A percentile compares a stretch with the other conserved stretches of the same genome.
Conservation (phyloP, 2,797 vertebrate genomes). For the Rhinogobio ventralis region DNA sequence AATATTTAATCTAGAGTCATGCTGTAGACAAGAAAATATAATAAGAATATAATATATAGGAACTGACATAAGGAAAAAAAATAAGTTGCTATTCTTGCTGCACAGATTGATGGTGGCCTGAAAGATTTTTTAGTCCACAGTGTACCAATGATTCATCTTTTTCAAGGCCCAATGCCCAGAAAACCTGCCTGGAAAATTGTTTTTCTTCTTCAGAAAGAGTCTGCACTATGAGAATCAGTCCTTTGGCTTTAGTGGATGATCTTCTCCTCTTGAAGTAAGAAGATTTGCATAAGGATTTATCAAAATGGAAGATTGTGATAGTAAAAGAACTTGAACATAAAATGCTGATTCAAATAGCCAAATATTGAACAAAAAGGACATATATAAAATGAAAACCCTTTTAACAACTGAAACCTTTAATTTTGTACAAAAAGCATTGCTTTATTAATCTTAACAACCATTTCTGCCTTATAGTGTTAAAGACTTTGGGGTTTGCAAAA, state of each 20-base stretch:
- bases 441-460: neutral
- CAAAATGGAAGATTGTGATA: neutral
- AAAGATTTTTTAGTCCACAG: no score
- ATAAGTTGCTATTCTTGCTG: neutral
- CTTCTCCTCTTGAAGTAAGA: neutral
- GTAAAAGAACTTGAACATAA: neutral
- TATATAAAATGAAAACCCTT: neutral
- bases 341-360: neutral
- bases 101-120: neutral
- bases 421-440: neutral
- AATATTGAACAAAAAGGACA: neutral
- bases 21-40: neutral
- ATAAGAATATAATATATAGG: no score
- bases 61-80: neutral
- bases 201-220: neutral
- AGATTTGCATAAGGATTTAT: neutral
- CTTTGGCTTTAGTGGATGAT: neutral
- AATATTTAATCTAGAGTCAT: neutral
- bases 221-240: neutral
- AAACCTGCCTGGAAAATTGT: neutral
- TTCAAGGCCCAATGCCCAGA: neutral
- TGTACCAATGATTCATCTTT: neutral
- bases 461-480: neutral
- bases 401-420: neutral
- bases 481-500: neutral